Evolutionary conservation across 2,797 vertebrate genomes (phyloP).

Genomic region (Dallia pectoralis): DNA sequence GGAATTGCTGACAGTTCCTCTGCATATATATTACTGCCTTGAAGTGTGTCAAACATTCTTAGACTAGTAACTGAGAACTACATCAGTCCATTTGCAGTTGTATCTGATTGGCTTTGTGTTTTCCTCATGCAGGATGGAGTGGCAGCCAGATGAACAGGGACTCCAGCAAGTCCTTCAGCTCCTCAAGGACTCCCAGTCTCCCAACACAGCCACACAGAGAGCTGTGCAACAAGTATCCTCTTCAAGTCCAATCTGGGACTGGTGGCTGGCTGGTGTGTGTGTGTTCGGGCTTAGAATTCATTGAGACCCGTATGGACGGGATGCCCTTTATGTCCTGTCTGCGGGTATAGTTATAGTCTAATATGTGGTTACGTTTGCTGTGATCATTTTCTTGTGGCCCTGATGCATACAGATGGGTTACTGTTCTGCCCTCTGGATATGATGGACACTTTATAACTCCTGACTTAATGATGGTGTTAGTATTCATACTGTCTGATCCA

Average conservation of each 20-base stretch:
- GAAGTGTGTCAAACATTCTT: background rate
- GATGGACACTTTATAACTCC: constrained; percentile 4
- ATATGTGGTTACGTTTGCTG: no score
- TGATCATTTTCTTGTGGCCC: background rate
- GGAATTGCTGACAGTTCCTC: background rate
- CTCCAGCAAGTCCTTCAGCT: constrained; percentile 95
- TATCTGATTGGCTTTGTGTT: constrained; percentile 8
- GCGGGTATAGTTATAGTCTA: background rate
- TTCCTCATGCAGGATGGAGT: constrained; percentile 81
- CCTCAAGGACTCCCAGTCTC: constrained; percentile 93
- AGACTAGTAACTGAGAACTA: background rate
- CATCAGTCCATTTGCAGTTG: background rate
- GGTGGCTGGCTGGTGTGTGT: background rate
- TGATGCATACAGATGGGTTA: background rate
- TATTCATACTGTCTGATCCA: constrained; percentile 78
- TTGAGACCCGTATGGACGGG: background rate
- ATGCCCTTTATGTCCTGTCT: background rate
- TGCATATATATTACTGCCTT: background rate
- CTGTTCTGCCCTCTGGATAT: constrained; percentile 1
- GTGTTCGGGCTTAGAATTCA: no score
- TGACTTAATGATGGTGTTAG: constrained; percentile 52
- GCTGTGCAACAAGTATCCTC: constrained; percentile 93
- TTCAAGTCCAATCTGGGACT: background rate
- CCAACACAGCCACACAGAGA: constrained; percentile 91
- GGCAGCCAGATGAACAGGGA: constrained; percentile 95